A percentile compares a stretch with the other conserved stretches of the same genome.
These are phyloP conservation scores for Donacobius atricapilla DNA, from an alignment of 2,113 vertebrate genomes.

Conservation along the genomic window DNA sequence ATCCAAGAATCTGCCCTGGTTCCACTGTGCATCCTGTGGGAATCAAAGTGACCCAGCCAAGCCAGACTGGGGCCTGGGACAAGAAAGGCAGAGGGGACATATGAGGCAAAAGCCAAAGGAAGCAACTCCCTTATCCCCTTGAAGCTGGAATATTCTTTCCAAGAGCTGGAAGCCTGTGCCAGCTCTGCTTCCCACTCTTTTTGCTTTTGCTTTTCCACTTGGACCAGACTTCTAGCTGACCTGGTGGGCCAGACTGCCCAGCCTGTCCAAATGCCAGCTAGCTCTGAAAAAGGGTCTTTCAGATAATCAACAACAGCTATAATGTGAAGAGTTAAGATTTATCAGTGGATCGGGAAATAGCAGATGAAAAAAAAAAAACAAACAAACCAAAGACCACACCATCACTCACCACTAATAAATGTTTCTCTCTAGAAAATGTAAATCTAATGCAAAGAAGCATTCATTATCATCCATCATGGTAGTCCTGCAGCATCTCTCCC, in stretches of 20 bases:
- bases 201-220: not conserved
- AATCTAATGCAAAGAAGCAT: not conserved
- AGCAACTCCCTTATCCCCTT: not conserved
- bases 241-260: not conserved
- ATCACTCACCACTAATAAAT: conserved; percentile 1
- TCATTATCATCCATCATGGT: not conserved
- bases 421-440: not conserved
- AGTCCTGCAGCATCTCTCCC: not conserved
- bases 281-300: not conserved
- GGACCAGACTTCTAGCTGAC: not conserved
- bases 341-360: not conserved
- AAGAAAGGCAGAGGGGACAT: not conserved
- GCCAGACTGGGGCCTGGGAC: not conserved
- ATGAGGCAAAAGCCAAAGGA: not conserved
- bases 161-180: not conserved
- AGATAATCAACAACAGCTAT: not conserved
- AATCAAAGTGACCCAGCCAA: not conserved
- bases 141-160: not conserved
- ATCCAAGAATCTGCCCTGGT: not conserved
- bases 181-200: not conserved
- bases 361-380: not conserved
- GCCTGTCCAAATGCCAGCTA: not conserved
- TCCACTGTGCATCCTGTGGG: not conserved
- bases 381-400: not conserved
- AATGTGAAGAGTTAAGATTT: not conserved